Evolutionary conservation across 2,888 invertebrate species (phyloP), one percentile per base, ranked within the genome.

Genomic region (Cheilosia scutellata): DNA sequence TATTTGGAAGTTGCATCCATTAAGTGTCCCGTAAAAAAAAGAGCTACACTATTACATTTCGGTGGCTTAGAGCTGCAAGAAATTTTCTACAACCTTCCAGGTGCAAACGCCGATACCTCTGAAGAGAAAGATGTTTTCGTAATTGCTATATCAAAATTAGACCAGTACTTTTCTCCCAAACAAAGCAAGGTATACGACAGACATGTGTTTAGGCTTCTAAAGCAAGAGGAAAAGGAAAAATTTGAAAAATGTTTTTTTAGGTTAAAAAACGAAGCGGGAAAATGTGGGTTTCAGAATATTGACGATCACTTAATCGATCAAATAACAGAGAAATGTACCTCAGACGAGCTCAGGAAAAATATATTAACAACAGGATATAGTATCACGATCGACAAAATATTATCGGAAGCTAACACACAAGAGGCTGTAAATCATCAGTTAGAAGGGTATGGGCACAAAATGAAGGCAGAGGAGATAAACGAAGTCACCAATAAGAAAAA

Each of bases 341-440:
- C 58, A 33, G 27, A 58, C 31, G 58, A 71, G 5, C 70, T 71
- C 1, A 71, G 58, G n/a, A 71, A 58, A 11, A 57, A 70, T 40
- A 70, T 70, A 31, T 58, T 70, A 47, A 70, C 68, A 68, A 55
- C 70, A 7, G 70, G 57, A 7, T 57, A 70, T 49, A 70, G 70
- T 58, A 58, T 70, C 1, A 70, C 70, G 9, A 5, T 58, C 57
- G 57, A 58, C 25, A 47, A 47, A 49, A 70, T 70, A 44, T 20
- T 70, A 58, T 20, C 47, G 33, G 37, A 66, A 40, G 66, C 40
- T 5, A 53, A 66, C n/a, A 66, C 25, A n/a, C 53, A 66, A 37
- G 66, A 58, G 33, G 55, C 70, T 37, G 71, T 71, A 16, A 33
- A 9, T 27, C 71, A 57, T 31, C 44, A 33, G 44, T 33, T 47